Conservation (phyloP, 2,888 invertebrate species). For the Sacculina carcini region DNA sequence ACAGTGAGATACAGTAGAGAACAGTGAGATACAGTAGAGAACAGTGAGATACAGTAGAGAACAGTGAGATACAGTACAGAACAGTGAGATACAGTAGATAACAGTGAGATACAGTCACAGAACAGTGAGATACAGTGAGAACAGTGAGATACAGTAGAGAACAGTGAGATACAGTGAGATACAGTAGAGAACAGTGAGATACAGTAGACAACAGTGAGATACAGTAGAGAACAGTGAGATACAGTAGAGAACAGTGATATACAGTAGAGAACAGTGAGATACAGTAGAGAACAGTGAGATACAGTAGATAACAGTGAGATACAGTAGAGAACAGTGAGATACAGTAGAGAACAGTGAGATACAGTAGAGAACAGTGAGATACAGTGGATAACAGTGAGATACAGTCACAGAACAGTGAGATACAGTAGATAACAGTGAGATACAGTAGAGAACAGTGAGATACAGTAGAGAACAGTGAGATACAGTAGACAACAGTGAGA, state of each 20-base stretch:
- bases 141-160: neutral
- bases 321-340: too few species aligned
- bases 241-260: slow-evolving; percentile 5
- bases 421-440: too few species aligned
- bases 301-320: too few species aligned
- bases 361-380: neutral
- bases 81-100: neutral
- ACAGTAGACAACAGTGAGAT: neutral
- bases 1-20: neutral
- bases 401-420: too few species aligned
- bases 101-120: neutral
- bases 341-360: neutral
- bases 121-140: neutral
- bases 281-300: neutral
- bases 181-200: neutral
- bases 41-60: neutral
- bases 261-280: neutral
- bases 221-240: neutral
- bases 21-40: neutral
- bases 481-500: too few species aligned
- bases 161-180: neutral
- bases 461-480: too few species aligned
- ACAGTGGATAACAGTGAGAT: too few species aligned
- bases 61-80: neutral
- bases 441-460: too few species aligned